Evolutionary conservation across 1,140 invertebrate species (phyloP).

Genomic region (Aphaenogaster rudis): DNA sequence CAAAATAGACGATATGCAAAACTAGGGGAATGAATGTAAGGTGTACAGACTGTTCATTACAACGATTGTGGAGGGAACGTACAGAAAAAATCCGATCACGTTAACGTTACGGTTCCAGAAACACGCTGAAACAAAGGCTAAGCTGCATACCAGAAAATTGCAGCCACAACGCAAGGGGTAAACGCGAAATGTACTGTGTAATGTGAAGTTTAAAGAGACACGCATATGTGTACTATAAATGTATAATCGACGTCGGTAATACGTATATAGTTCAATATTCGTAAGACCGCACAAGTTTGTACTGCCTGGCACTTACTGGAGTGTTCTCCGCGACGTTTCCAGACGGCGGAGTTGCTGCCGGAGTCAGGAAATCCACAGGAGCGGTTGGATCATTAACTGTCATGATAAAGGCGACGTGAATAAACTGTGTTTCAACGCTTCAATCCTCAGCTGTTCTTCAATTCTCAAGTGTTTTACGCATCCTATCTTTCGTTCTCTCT

Average conservation of each 20-base stretch:
- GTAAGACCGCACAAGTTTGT: not conserved
- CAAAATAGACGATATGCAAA: conserved; percentile 63
- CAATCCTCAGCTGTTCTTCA: not conserved
- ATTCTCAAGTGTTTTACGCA: not conserved
- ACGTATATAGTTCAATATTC: conserved; percentile 36
- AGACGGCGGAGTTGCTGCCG: conserved; percentile 77
- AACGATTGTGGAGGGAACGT: conserved; percentile 25
- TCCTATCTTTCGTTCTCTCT: not conserved
- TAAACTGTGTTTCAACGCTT: not conserved
- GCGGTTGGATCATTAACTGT: conserved; percentile 88
- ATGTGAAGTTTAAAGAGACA: conserved; percentile 40
- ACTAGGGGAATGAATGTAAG: conserved; percentile 59
- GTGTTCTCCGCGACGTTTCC: conserved; percentile 76
- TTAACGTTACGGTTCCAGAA: conserved; percentile 75
- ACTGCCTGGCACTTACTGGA: conserved; percentile 80
- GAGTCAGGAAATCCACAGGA: conserved; percentile 88
- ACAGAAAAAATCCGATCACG: conserved; percentile 33
- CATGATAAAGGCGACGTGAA: not conserved
- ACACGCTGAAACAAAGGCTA: conserved; percentile 63
- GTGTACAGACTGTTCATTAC: conserved; percentile 43
- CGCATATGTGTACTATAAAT: conserved; percentile 69
- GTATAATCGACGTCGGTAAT: conserved; percentile 57
- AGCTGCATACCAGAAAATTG: conserved; percentile 76
- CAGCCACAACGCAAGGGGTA: conserved; percentile 72
- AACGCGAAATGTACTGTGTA: conserved; percentile 45